Evolutionary conservation across 2,888 invertebrate species (phyloP), one percentile per base, ranked within the genome.

Genomic region (Pantelozetes paolii): DNA sequence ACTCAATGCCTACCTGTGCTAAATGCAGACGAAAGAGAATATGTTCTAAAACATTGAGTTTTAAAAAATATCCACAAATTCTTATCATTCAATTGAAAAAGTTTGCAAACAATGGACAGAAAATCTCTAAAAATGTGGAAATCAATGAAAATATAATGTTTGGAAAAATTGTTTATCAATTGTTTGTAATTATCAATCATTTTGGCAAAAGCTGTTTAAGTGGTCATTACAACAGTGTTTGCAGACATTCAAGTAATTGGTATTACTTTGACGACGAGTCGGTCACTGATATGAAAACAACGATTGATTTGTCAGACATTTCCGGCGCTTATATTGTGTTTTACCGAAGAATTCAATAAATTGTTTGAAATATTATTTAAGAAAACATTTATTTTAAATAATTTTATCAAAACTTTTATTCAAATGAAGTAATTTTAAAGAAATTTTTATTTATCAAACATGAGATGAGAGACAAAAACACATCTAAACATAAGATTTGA

Each of bases 171-270:
- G 5, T 9, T 15, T 76, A 75, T 62, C 8, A 20, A 13, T 50
- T 76, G 20, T 59, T 36, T 30, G 67, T 45, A 2, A 94, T 91
- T 42, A 90, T 96, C 79, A 91, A 92, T 80, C 94, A 95, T 85
- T 96, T 96, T 84, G 92, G 85, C 84, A 92, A 93, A 75, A 94
- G 94, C 40, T 91, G 93, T 1, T 91, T 92, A 82, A 93, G 93
- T 11, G 96, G 96, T 6, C 96, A 97, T 84, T 97, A 97, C 84
- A 94, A 94, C 64, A 94, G 95, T 76, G 90, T 92, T 82, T 94
- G 94, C 85, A 30, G n/a, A 28, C 28, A 57, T 93, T 89, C 83
- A 67, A 64, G 20, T 11, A 1, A 91, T 77, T 96, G 96, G 96
- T 90, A 93, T 83, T 90, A 91, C 82, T 96, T 93, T 83, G 95